Percentiles rank a stretch among this genome's conserved stretches.
Evolutionary conservation across 1,140 invertebrate species (phyloP).

Genomic region (Drosophila lacertosa): DNA sequence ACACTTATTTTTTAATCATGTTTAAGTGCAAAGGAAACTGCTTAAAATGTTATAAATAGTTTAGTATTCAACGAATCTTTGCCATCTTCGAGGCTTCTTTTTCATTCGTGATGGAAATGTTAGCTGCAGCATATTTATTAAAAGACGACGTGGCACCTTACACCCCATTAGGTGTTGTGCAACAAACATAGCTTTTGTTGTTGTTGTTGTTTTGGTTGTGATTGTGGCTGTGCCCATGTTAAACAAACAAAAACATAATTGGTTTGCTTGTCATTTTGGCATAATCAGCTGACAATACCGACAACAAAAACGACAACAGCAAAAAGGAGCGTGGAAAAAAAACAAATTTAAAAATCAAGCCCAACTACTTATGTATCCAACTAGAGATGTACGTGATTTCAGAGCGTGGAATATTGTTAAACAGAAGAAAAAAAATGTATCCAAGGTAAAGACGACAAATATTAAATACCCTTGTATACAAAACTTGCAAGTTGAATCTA

Average conservation of each 20-base stretch:
- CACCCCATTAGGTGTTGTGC: conserved; percentile 30
- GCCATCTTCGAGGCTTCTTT: too few species aligned
- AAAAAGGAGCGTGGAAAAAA: not conserved
- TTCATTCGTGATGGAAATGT: conserved; percentile 35
- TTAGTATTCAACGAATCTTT: too few species aligned
- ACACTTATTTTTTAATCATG: too few species aligned
- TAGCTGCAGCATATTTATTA: conserved; percentile 36
- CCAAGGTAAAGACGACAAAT: too few species aligned
- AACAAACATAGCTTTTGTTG: conserved; percentile 23
- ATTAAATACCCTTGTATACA: too few species aligned
- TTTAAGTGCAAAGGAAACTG: too few species aligned
- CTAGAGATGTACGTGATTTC: conserved; percentile 16
- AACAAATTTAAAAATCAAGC: conserved; percentile 50
- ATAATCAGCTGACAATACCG: conserved; percentile 71
- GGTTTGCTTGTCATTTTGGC: conserved; percentile 76
- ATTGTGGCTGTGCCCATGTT: conserved; percentile 46
- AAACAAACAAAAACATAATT: conserved; percentile 79
- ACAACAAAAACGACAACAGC: conserved; percentile 33
- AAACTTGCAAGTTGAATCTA: too few species aligned
- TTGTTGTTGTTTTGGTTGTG: conserved; percentile 2
- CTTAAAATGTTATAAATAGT: too few species aligned
- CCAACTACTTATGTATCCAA: conserved; percentile 51
- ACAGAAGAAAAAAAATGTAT: not conserved
- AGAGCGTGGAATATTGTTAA: not conserved
- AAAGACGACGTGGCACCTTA: conserved; percentile 18